Conservation (phyloP, 2,888 invertebrate species). For the Euclidia mi region DNA sequence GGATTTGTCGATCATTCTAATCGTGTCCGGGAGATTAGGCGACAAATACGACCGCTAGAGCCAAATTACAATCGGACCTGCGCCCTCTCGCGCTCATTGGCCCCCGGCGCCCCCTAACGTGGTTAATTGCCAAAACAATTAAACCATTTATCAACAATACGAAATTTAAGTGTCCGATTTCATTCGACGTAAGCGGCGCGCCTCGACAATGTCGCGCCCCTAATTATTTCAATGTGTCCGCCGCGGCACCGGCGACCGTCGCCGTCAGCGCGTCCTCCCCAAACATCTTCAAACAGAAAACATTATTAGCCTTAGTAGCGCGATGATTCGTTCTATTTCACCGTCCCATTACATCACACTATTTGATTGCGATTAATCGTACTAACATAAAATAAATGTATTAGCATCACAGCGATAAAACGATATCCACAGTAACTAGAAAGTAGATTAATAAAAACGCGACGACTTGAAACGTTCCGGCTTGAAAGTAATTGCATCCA, state of each 20-base stretch:
- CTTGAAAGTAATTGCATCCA: too few relatives aligned
- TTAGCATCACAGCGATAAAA: not conserved
- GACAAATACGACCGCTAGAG: constrained; percentile 39
- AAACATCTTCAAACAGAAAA: constrained; percentile 51
- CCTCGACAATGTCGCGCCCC: constrained; percentile 43
- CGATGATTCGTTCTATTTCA: constrained; percentile 43
- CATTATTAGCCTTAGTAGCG: constrained; percentile 48
- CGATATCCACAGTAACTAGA: not conserved
- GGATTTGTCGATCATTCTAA: constrained; percentile 19
- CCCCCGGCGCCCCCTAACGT: constrained; percentile 37
- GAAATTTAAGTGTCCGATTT: constrained; percentile 70
- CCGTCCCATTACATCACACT: constrained; percentile 37
- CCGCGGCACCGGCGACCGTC: not conserved
- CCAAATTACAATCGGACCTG: constrained; percentile 37
- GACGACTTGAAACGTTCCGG: too few relatives aligned
- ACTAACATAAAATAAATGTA: not conserved
- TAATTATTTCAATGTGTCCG: constrained; percentile 46
- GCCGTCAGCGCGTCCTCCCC: constrained; percentile 1
- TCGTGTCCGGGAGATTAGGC: constrained; percentile 38
- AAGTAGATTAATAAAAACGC: constrained; percentile 7
- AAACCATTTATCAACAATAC: constrained; percentile 78
- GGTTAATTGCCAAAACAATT: constrained; percentile 85
- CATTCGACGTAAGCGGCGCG: constrained; percentile 59
- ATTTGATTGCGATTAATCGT: constrained; percentile 2
- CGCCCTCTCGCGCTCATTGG: constrained; percentile 37